A percentile compares a stretch with the other conserved stretches of the same genome.
phyloP scores from a whole-genome alignment of 2,113 vertebrate species.

The Harpagus bidentatus region DNA sequence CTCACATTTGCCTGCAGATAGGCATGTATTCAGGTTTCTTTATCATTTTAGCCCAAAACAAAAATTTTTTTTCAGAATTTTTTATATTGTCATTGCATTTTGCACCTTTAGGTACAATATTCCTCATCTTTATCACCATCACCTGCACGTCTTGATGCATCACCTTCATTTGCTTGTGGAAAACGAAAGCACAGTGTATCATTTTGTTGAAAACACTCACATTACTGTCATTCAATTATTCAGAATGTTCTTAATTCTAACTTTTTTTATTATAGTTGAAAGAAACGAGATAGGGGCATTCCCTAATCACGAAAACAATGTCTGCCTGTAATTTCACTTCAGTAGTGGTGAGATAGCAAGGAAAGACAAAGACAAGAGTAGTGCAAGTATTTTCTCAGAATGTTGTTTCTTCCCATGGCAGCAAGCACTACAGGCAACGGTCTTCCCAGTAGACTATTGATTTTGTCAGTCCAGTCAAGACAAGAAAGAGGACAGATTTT shows the following conservation, averaged over 20 bases:
- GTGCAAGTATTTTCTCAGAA: background rate
- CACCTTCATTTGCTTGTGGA: background rate
- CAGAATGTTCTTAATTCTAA: background rate
- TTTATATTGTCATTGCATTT: background rate
- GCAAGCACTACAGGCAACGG: background rate
- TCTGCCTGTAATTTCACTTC: background rate
- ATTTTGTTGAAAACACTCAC: background rate
- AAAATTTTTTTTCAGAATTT: background rate
- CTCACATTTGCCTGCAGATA: background rate
- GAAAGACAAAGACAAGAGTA: background rate
- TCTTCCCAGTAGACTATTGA: background rate
- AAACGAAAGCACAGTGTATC: background rate
- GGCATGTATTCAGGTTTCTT: background rate
- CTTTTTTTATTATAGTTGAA: background rate
- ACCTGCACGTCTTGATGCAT: background rate
- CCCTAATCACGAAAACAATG: background rate
- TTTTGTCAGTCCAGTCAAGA: background rate
- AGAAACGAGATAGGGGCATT: background rate
- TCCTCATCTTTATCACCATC: background rate
- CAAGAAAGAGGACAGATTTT: background rate
- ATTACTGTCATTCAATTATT: background rate
- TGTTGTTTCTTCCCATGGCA: background rate
- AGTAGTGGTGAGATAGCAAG: background rate
- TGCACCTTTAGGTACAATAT: background rate
- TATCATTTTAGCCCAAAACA: background rate